Evolutionary conservation across 2,113 vertebrate genomes (phyloP).

Genomic region (Mirza zaza): DNA sequence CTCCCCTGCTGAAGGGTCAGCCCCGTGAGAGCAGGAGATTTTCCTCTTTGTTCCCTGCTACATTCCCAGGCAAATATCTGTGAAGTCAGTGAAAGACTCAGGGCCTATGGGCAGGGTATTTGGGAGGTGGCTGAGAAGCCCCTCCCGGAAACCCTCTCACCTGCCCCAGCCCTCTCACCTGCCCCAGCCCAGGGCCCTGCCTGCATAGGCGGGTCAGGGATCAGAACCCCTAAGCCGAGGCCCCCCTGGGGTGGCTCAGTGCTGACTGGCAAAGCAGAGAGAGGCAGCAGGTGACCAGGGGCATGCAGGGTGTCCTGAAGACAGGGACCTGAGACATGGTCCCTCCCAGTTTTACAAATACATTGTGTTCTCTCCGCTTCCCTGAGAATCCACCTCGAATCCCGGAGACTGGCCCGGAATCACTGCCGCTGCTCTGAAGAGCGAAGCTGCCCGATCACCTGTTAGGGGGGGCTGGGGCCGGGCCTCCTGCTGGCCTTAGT

Average conservation of each 20-base stretch:
- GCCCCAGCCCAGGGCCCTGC: background rate
- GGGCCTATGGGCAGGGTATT: background rate
- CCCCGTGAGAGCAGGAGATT: rapidly evolving
- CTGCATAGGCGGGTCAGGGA: too few relatives aligned
- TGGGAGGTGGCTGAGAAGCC: too few relatives aligned
- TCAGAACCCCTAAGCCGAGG: background rate
- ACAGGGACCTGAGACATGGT: background rate
- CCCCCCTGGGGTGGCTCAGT: background rate
- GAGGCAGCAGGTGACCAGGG: rapidly evolving
- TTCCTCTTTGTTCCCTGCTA: background rate
- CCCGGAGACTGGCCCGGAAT: background rate
- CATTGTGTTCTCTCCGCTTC: background rate
- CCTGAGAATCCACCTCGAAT: background rate
- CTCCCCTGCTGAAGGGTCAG: background rate
- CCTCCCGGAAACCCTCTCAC: background rate
- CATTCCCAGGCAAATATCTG: background rate
- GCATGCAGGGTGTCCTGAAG: too few relatives aligned
- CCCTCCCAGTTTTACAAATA: background rate
- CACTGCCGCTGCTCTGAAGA: background rate
- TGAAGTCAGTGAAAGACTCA: rapidly evolving
- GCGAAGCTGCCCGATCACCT: background rate
- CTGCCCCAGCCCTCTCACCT: background rate
- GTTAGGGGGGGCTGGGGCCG: background rate
- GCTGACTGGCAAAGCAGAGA: background rate
- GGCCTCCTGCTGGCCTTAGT: background rate